Base-by-base conservation (phyloP, 1,140 invertebrate genomes). In the Hypothenemus hampei region DNA sequence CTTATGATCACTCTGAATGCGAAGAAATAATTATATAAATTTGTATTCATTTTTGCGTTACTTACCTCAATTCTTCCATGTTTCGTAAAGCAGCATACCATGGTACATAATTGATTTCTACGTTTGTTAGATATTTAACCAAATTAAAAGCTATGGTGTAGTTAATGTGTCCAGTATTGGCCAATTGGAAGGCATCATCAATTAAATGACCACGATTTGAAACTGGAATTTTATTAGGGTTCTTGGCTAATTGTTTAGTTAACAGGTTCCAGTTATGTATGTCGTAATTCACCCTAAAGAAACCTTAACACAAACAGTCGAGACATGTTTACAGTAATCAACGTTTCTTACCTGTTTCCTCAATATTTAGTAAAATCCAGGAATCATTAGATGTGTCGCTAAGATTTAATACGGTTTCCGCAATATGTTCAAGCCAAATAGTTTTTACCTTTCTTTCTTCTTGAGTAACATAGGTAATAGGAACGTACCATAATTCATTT, bases 121-220 rank as follows among this genome's bases (percentile, higher is more conserved):
- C 65, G 13, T 51, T 55, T 21, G 72, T 73, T 13, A 87, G 72
- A 67, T 84, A 86, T 21, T 75, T 75, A 11, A 81, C 78, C 3
- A 85, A 68, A 4, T 77, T 72, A 10, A 89, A 73, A 0, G 84
- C 78, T 5, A 78, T 69, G 18, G 69, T 73, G 60, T 83, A 83
- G 61, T 77, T 73, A n/a, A 83, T 51, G 11, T 77, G 61, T 0
- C 79, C 79, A 13, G 76, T 73, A 22, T 77, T 71, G 0, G 75
- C 73, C 20, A 80, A 64, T 24, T 71, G 72, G 18, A 80, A 75
- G 3, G 77, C 70, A 54, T 81, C 78, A 51, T 79, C 77, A 10
- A 80, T 61, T 2, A 88, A 69, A 60, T 87, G 83, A 0, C 82
- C 84, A 33, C 87, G 77, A 49, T 87, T 86, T 0, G 86, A 72